phyloP scores from a whole-genome alignment of 2,888 invertebrate genomes.

The Microchrysa polita region DNA sequence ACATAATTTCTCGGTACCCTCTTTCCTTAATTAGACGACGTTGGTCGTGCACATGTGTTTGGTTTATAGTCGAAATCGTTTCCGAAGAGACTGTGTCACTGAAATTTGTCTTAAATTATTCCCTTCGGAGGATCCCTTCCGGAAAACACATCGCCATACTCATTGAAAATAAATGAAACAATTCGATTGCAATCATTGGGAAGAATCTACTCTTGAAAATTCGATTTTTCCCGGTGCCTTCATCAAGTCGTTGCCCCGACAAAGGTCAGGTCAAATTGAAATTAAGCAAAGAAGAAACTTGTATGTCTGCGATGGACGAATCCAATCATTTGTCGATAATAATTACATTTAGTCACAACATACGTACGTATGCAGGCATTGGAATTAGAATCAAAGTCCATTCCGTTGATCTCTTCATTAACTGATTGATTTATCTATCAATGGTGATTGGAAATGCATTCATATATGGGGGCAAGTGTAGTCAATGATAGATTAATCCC shows the following conservation, averaged over 20 bases:
- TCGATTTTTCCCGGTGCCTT: neutral
- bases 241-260: neutral
- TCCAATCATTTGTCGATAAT: neutral
- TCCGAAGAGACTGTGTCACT: neutral
- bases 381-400: neutral
- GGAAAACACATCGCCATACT: too few species aligned
- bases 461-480: neutral
- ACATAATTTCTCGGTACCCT: slow-evolving; percentile 1
- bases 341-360: slow-evolving; percentile 17
- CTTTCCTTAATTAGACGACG: neutral
- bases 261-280: neutral
- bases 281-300: neutral
- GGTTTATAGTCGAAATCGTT: neutral
- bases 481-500: neutral
- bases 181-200: neutral
- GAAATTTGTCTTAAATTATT: slow-evolving; percentile 6
- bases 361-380: neutral
- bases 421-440: slow-evolving; percentile 8
- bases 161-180: neutral
- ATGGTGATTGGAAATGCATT: neutral
- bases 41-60: neutral
- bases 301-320: neutral
- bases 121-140: slow-evolving; percentile 7
- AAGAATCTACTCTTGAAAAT: neutral
- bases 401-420: slow-evolving; percentile 12